These are phyloP conservation scores for Palythoa grandiflora DNA, from an alignment of 92 coral and sea anemone genomes.

Conservation along the genomic window DNA sequence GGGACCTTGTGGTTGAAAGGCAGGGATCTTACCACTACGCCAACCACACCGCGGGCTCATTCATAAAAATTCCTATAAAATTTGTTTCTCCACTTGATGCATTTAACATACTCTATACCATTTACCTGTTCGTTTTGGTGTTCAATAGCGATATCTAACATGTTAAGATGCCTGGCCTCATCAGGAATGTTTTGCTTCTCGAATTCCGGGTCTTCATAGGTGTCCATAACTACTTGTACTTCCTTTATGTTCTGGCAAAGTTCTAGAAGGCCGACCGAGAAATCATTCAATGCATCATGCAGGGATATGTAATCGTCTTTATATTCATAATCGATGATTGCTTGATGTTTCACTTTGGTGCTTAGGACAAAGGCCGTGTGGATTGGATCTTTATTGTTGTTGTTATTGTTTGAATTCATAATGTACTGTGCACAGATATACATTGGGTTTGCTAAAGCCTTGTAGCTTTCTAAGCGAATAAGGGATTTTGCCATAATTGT, in stretches of 20 bases:
- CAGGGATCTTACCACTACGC: no score
- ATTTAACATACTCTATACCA: neutral
- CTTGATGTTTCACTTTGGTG: constrained; percentile 8
- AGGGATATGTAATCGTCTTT: constrained; percentile 10
- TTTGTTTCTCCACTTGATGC: neutral
- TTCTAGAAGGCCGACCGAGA: neutral
- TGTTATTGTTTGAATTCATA: neutral
- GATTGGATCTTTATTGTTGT: constrained; percentile 3
- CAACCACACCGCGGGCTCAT: neutral
- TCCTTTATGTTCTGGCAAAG: neutral
- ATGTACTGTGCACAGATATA: constrained; percentile 29
- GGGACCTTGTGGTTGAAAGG: no score
- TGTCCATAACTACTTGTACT: neutral
- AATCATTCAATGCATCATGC: neutral
- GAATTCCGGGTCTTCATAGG: neutral
- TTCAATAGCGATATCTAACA: neutral
- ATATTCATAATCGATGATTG: constrained; percentile 1
- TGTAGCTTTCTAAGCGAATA: constrained; percentile 37
- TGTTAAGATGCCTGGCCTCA: constrained; percentile 6
- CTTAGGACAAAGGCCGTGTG: neutral
- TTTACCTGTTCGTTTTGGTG: constrained; percentile 1
- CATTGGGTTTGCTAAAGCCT: constrained; percentile 26
- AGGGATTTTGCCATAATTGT: neutral
- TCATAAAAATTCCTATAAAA: neutral
- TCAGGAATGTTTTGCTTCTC: constrained; percentile 1